phyloP scores from a whole-genome alignment of 1,140 invertebrate species.

The Scylla paramamosain region DNA sequence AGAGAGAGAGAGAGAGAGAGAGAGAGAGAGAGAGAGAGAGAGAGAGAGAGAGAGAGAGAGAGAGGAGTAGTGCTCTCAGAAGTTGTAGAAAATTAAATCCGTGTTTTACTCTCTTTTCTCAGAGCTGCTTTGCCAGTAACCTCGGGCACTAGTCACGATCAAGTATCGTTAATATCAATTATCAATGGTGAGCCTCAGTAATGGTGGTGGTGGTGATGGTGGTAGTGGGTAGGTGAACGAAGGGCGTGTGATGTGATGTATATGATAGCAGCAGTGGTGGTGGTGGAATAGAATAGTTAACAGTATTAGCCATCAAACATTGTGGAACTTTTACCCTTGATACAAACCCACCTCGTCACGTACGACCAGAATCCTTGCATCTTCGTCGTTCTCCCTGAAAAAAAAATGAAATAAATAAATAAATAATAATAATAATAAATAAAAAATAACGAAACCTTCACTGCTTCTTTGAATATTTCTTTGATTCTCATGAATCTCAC shows the following conservation, averaged over 20 bases:
- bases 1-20: conserved; percentile 14
- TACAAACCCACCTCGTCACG: neutral
- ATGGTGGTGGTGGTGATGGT: no score
- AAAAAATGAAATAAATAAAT: neutral
- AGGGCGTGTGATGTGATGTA: no score
- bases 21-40: neutral
- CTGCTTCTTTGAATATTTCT: no score
- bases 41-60: conserved; percentile 25
- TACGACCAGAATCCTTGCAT: neutral
- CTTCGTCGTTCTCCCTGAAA: neutral
- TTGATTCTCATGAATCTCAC: no score
- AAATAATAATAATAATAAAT: neutral
- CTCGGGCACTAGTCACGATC: no score
- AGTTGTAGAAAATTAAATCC: neutral
- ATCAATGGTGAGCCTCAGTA: no score
- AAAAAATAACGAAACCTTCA: neutral
- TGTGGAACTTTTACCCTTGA: neutral
- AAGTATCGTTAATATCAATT: no score
- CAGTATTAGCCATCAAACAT: neutral
- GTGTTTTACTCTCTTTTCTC: neutral
- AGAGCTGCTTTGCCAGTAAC: neutral
- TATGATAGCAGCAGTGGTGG: no score
- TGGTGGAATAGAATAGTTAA: no score
- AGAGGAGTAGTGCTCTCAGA: neutral
- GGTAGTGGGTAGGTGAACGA: no score